A percentile compares a stretch with the other conserved stretches of the same genome.
These are phyloP conservation scores for Miichthys miiuy DNA, from an alignment of 2,797 vertebrate genomes.

Conservation along the genomic window DNA sequence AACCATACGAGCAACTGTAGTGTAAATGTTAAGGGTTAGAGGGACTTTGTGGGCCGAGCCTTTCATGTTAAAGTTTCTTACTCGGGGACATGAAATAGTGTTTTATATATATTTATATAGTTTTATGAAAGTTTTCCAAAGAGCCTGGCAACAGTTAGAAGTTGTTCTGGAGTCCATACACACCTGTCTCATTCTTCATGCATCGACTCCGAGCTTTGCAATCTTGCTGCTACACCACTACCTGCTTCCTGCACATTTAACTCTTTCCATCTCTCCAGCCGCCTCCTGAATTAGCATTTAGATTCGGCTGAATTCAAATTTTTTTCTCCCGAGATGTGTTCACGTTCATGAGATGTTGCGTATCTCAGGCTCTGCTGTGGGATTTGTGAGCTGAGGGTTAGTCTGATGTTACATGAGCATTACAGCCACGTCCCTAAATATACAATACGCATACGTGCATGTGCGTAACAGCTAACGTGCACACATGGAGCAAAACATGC, in stretches of 20 bases:
- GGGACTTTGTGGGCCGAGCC: not conserved
- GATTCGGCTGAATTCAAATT: constrained; percentile 38
- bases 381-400: constrained; percentile 10
- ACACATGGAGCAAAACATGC: not conserved
- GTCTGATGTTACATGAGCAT: not conserved
- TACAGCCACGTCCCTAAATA: not conserved
- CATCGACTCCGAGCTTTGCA: constrained; percentile 15
- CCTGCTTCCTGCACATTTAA: constrained; percentile 19
- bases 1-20: not conserved
- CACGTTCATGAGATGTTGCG: constrained; percentile 30
- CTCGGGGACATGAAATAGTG: not conserved
- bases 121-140: not conserved
- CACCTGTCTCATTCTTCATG: constrained; percentile 10
- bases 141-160: not conserved
- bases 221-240: not conserved
- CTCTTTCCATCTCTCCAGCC: not conserved
- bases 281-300: constrained; percentile 52
- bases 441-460: not conserved
- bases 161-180: constrained; percentile 1
- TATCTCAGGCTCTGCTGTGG: not conserved
- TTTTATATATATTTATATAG: not conserved
- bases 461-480: not conserved
- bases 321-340: constrained; percentile 35
- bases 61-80: not conserved
- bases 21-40: constrained; percentile 20